Percentiles rank a stretch among this genome's conserved stretches.
Evolutionary conservation across 2,888 invertebrate species (phyloP).

Genomic region (Cepaea hortensis): DNA sequence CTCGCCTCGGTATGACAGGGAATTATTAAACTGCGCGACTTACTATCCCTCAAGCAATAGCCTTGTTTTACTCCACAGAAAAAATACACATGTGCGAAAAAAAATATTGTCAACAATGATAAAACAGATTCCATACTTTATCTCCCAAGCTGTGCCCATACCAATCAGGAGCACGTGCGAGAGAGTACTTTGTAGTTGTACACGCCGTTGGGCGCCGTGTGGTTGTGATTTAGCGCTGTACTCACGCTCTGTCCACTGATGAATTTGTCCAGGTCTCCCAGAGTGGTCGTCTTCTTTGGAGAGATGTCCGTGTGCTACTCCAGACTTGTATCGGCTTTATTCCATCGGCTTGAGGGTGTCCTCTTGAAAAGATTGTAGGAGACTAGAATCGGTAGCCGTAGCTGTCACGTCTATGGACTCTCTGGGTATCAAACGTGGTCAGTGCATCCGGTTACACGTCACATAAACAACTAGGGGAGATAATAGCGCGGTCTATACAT

Average conservation of each 20-base stretch:
- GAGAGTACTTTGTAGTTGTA: constrained; percentile 12
- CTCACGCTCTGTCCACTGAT: background rate
- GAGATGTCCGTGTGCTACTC: background rate
- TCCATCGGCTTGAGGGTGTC: background rate
- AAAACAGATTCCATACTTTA: constrained; percentile 9
- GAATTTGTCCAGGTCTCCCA: background rate
- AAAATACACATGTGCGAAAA: no score
- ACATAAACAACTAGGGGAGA: background rate
- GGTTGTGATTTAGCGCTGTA: constrained; percentile 3
- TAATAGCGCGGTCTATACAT: background rate
- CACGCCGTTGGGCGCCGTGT: background rate
- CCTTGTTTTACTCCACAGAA: no score
- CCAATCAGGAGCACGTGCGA: background rate
- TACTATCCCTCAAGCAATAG: no score
- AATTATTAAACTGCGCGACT: no score
- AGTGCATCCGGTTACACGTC: background rate
- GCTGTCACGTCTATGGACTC: background rate
- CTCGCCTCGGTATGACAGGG: no score
- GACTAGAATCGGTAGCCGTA: background rate
- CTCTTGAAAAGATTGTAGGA: background rate
- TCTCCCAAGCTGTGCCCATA: background rate
- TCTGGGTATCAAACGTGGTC: background rate
- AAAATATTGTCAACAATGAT: background rate
- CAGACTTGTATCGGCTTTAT: constrained; percentile 2
- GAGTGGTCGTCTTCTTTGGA: constrained; percentile 22